Conservation (phyloP, 2,113 vertebrate genomes). For the Rhineura floridana region DNA sequence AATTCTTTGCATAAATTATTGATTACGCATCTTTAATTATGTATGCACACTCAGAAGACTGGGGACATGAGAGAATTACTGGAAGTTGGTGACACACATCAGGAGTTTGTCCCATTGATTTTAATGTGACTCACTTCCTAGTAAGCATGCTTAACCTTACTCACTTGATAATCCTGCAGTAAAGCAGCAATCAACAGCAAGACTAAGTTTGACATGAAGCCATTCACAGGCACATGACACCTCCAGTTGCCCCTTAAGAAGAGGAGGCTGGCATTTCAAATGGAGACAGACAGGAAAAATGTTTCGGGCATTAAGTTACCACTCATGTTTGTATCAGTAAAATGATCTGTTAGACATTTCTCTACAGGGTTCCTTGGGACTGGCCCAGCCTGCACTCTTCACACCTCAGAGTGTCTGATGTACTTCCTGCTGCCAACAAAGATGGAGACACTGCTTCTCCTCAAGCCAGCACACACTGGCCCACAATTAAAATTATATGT, state of each 20-base stretch:
- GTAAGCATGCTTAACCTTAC: background rate
- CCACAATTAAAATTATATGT: slow-evolving; percentile 6
- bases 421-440: background rate
- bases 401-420: background rate
- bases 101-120: background rate
- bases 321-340: slow-evolving; percentile 26
- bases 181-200: background rate
- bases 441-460: background rate
- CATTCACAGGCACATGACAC: background rate
- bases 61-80: background rate
- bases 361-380: background rate
- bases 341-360: background rate
- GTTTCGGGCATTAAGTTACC: slow-evolving; percentile 8
- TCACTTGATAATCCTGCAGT: background rate
- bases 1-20: background rate
- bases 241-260: slow-evolving; percentile 9
- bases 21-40: background rate
- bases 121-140: background rate
- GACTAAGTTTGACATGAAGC: background rate
- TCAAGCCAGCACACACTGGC: background rate
- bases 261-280: slow-evolving; percentile 5
- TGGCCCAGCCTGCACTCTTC: background rate
- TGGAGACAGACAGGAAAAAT: slow-evolving; percentile 23
- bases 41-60: background rate
- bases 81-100: background rate